Evolutionary conservation across 2,113 vertebrate genomes (phyloP).

Genomic region (Notothenia rossii): DNA sequence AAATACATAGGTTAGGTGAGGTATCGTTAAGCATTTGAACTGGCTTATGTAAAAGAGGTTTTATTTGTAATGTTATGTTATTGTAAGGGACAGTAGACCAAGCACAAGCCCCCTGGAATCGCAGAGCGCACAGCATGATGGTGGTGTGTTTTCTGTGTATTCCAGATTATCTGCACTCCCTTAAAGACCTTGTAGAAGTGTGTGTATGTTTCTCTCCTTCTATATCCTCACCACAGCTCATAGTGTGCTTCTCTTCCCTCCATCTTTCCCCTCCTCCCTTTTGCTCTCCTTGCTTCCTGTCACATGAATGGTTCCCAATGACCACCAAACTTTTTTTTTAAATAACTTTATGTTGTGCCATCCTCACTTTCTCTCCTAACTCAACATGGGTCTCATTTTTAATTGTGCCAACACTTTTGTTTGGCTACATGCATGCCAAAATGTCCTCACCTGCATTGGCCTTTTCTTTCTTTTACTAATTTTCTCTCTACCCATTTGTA

Average conservation of each 20-base stretch:
- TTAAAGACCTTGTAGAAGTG: constrained; percentile 70
- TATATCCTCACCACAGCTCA: constrained; percentile 79
- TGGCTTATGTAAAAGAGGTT: constrained; percentile 15
- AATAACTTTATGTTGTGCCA: constrained; percentile 2
- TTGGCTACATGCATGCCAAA: constrained; percentile 21
- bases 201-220: constrained; percentile 72
- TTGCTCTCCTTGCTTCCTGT: constrained; percentile 65
- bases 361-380: not conserved
- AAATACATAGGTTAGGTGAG: constrained; percentile 4
- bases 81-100: constrained; percentile 23
- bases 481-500: constrained; percentile 37
- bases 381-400: not conserved
- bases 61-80: constrained; percentile 20
- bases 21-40: constrained; percentile 24
- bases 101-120: constrained; percentile 60
- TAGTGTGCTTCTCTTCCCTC: constrained; percentile 77
- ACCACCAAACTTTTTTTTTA: constrained; percentile 18
- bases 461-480: constrained; percentile 26
- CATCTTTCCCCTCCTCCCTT: constrained; percentile 72
- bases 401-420: constrained; percentile 20
- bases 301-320: constrained; percentile 56
- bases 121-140: constrained; percentile 62
- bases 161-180: constrained; percentile 69
- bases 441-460: constrained; percentile 10
- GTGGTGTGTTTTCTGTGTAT: constrained; percentile 59